These are phyloP conservation scores for Synanthedon myopaeformis DNA, from an alignment of 2,888 invertebrate genomes.

Conservation along the genomic window DNA sequence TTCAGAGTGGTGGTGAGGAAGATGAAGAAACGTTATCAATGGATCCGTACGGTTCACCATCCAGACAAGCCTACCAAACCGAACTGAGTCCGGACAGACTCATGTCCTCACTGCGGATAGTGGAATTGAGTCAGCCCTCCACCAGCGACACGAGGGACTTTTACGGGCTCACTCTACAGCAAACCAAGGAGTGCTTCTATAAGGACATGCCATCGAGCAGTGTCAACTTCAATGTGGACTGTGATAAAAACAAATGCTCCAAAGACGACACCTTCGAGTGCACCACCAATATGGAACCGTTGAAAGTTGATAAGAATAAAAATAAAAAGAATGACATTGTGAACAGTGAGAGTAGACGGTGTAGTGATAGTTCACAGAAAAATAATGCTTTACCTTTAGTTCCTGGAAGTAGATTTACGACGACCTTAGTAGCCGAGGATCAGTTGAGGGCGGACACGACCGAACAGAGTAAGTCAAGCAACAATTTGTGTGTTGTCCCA, in stretches of 20 bases:
- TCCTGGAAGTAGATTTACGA: constrained; percentile 47
- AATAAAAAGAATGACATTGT: constrained; percentile 34
- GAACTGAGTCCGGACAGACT: constrained; percentile 38
- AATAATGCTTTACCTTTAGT: constrained; percentile 26
- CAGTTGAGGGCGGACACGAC: constrained; percentile 28
- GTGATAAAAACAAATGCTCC: constrained; percentile 36
- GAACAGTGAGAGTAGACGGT: constrained; percentile 49
- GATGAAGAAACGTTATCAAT: constrained; percentile 70
- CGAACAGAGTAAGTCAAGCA: constrained; percentile 27
- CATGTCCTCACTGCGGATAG: constrained; percentile 14
- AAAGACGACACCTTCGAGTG: constrained; percentile 29
- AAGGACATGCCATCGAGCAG: constrained; percentile 58
- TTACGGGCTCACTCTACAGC: constrained; percentile 43
- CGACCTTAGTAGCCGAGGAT: constrained; percentile 50
- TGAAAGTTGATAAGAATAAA: constrained; percentile 33
- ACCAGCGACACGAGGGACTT: constrained; percentile 34
- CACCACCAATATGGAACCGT: constrained; percentile 31
- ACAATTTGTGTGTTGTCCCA: constrained; percentile 14
- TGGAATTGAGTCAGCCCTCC: constrained; percentile 24
- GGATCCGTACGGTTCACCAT: constrained; percentile 55
- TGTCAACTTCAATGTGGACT: constrained; percentile 48
- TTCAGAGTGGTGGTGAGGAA: constrained; percentile 65
- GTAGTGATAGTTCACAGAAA: constrained; percentile 52
- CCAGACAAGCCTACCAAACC: constrained; percentile 36
- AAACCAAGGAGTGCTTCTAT: constrained; percentile 46